Conservation (phyloP, 1,140 invertebrate genomes). For the Apis dorsata region DNA sequence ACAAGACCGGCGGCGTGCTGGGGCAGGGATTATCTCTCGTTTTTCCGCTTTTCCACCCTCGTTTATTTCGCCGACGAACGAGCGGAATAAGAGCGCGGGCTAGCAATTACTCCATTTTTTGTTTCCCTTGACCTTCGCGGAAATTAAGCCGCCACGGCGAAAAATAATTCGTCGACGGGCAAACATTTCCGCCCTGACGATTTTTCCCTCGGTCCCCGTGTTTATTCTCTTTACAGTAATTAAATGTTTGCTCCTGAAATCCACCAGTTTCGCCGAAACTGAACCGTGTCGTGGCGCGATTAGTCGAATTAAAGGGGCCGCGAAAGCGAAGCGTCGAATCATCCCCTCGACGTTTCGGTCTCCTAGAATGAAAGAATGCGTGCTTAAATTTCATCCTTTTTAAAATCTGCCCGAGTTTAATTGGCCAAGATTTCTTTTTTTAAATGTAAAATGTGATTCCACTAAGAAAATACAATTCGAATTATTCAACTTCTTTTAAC, state of each 20-base stretch:
- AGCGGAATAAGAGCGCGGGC: slow-evolving; percentile 2
- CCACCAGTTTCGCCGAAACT: neutral
- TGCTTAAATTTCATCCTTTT: neutral
- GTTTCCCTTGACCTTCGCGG: slow-evolving; percentile 13
- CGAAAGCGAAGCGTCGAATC: neutral
- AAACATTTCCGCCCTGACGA: neutral
- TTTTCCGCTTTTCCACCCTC: slow-evolving; percentile 11
- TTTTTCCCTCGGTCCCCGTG: neutral
- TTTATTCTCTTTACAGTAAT: slow-evolving; percentile 17
- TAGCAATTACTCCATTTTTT: slow-evolving; percentile 15
- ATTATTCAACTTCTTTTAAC: too few relatives aligned
- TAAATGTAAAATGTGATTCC: too few relatives aligned
- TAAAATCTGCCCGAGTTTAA: too few relatives aligned
- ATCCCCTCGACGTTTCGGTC: neutral
- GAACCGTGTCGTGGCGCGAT: slow-evolving; percentile 1
- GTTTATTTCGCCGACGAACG: slow-evolving; percentile 1
- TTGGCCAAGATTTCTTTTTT: too few relatives aligned
- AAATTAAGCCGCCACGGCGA: slow-evolving; percentile 15
- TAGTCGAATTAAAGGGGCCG: neutral
- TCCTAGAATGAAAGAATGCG: neutral
- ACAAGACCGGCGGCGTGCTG: neutral
- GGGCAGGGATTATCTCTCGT: neutral
- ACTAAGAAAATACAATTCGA: too few relatives aligned
- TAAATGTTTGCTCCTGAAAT: neutral
- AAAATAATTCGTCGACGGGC: neutral